Percentiles rank a stretch among this genome's conserved stretches.
Conservation (phyloP, 2,888 invertebrate genomes). For the Meteorus cinctellus region DNA sequence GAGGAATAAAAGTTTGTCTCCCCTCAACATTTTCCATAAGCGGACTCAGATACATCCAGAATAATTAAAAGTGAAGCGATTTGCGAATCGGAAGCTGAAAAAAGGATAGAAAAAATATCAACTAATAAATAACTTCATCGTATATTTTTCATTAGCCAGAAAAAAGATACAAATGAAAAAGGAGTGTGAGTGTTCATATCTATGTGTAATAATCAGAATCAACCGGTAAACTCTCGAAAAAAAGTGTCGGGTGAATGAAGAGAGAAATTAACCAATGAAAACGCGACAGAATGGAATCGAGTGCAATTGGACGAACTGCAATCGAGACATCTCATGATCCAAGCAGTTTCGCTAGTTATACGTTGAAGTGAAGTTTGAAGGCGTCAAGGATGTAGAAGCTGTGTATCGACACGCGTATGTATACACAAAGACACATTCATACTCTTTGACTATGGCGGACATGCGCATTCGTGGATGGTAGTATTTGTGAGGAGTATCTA, state of each 20-base stretch:
- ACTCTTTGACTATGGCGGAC: conserved; percentile 9
- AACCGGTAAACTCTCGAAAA: conserved; percentile 2
- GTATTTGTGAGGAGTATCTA: conserved; percentile 39
- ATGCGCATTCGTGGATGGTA: conserved; percentile 47
- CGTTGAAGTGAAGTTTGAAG: conserved; percentile 42
- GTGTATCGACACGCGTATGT: conserved; percentile 7
- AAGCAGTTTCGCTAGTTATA: conserved; percentile 48
- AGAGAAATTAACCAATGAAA: conserved; percentile 5
- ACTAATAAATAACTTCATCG: background rate
- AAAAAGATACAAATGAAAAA: background rate
- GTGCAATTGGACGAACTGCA: conserved; percentile 47
- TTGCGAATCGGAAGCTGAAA: background rate
- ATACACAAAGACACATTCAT: background rate
- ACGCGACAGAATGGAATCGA: conserved; percentile 43
- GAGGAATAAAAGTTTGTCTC: conserved; percentile 1
- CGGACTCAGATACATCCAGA: background rate
- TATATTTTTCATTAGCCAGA: background rate
- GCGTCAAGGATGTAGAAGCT: conserved; percentile 35
- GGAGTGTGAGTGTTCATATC: background rate
- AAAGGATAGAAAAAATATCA: background rate
- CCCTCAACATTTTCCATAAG: background rate
- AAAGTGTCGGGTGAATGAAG: conserved; percentile 3
- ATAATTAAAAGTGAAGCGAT: background rate
- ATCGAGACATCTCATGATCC: conserved; percentile 49
- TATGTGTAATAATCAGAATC: background rate